Conservation (phyloP, 2,113 vertebrate species). For the Elgaria multicarinata region DNA sequence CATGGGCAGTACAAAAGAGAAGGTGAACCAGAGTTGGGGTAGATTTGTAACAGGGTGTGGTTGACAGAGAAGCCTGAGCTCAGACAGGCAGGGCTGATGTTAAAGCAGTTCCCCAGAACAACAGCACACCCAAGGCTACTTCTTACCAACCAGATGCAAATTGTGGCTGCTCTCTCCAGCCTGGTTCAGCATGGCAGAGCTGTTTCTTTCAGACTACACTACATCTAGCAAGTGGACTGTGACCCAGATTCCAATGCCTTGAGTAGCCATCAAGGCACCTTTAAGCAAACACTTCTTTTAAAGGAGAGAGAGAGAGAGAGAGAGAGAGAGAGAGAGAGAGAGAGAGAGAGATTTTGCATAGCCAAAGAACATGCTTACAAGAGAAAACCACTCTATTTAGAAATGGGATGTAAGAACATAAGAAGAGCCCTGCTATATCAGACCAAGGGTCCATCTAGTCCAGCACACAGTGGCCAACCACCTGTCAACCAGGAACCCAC, state of each 20-base stretch:
- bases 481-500: too few relatives aligned
- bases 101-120: neutral
- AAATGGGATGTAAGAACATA: too few relatives aligned
- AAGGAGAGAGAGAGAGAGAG: neutral
- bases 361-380: neutral
- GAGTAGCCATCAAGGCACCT: neutral
- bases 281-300: neutral
- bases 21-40: neutral
- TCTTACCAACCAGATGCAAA: neutral
- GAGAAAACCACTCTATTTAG: neutral
- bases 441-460: too few relatives aligned
- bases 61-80: neutral
- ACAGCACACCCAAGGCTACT: neutral
- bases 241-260: neutral
- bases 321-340: too few relatives aligned
- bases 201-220: neutral
- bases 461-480: too few relatives aligned
- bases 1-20: neutral
- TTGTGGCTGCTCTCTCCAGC: too few relatives aligned
- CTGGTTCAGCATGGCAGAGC: neutral
- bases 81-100: accelerated
- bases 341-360: neutral
- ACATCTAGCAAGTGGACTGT: neutral
- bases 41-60: neutral
- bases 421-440: too few relatives aligned